Evolutionary conservation across 2,797 vertebrate genomes (phyloP), one percentile per base, ranked within the genome.

Genomic region (Schizopygopsis pylzovi): DNA sequence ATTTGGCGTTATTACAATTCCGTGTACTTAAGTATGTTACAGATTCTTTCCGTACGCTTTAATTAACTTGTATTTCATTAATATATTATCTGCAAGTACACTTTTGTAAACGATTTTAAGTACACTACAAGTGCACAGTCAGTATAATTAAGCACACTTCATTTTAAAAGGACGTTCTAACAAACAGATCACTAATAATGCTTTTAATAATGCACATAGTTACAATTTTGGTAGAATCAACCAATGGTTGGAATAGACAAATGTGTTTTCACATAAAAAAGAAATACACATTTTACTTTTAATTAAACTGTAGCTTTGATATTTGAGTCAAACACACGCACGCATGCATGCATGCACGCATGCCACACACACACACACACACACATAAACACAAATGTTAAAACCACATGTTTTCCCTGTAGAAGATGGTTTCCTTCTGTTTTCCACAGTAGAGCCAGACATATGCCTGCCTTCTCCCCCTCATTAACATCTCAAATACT

Each of bases 321-420:
- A 59, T 73, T 49, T 73, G 7, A 28, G 25, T 28, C 25, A 28
- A 28, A 90, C 76, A 82, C 84, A 81, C 85, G 88, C 75, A 82
- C 85, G 45, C 13, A 43, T n/a, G n/a, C n/a, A n/a, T n/a, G n/a
- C n/a, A n/a, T n/a, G n/a, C n/a, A n/a, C n/a, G n/a, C n/a, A n/a
- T n/a, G n/a, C n/a, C n/a, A n/a, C n/a, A n/a, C 22, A 15, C 22
- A 43, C 6, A 82, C 20, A 6, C 85, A 82, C 86, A 90, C 79
- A 83, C 77, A 79, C n/a, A 45, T 13, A 22, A 15, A 56, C 2
- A 82, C 7, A 11, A 16, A 25, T 71, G 80, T 71, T 71, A 8
- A 71, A 67, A 52, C 43, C 79, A 77, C 6, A 33, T 52, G 72
- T 56, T 47, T 71, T 41, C 41, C 81, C n/a, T 81, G 18, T 15